Evolutionary conservation across 2,113 vertebrate species (phyloP).

Genomic region (Acinonyx jubatus): DNA sequence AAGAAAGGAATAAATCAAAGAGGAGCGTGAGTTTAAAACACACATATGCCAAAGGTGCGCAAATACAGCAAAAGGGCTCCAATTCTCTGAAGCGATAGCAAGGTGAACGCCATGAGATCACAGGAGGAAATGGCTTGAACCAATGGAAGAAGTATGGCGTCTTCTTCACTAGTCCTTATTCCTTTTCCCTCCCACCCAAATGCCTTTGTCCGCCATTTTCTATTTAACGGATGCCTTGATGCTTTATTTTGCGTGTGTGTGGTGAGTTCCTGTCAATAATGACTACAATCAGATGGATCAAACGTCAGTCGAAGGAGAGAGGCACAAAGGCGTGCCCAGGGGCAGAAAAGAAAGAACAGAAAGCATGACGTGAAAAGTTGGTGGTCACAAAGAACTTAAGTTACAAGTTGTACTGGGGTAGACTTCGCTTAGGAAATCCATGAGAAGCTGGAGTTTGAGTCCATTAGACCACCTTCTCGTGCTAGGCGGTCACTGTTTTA

Average conservation of each 20-base stretch:
- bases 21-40: constrained; percentile 62
- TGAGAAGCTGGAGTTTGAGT: not conserved
- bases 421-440: not conserved
- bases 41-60: not conserved
- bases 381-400: not conserved
- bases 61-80: not conserved
- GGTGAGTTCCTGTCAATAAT: not conserved
- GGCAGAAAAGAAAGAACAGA: not conserved
- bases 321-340: not conserved
- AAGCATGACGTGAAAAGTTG: not conserved
- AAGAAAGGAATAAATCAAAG: constrained; percentile 66
- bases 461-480: not conserved
- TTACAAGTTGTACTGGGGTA: not conserved
- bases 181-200: not conserved
- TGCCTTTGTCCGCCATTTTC: not conserved
- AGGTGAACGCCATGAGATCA: not conserved
- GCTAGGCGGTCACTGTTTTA: not conserved
- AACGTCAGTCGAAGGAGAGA: not conserved
- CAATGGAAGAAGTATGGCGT: not conserved
- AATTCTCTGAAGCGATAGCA: constrained; percentile 41
- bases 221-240: not conserved
- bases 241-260: not conserved
- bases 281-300: not conserved
- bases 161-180: not conserved
- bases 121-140: not conserved